Conservation (phyloP, 2,797 vertebrate genomes). For the Crypturellus tataupa region DNA sequence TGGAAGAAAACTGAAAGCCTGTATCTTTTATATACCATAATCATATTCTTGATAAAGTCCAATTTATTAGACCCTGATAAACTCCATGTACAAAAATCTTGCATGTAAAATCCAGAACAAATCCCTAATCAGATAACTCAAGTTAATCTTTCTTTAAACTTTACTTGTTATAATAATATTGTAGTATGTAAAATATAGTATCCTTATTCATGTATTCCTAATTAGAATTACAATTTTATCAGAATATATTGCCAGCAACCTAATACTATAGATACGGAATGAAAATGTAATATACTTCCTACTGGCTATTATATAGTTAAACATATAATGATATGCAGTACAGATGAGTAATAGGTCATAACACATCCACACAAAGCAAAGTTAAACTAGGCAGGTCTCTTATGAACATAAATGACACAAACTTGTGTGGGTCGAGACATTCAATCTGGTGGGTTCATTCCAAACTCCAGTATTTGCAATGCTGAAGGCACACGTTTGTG, state of each 20-base stretch:
- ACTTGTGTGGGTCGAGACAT: neutral
- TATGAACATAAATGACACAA: neutral
- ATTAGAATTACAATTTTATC: neutral
- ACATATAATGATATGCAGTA: neutral
- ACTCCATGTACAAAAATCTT: neutral
- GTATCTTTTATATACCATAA: neutral
- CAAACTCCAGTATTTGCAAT: neutral
- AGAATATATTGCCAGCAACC: neutral
- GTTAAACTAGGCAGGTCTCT: neutral
- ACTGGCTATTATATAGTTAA: neutral
- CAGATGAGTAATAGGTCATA: neutral
- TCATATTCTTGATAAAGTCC: neutral
- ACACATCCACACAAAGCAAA: neutral
- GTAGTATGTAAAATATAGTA: neutral
- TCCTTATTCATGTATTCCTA: neutral
- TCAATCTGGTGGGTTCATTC: neutral
- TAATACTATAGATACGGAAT: neutral
- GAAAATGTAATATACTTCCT: neutral
- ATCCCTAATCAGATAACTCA: too few species aligned
- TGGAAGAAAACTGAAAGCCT: neutral
- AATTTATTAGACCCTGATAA: neutral
- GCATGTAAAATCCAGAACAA: neutral
- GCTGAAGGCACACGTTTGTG: neutral
- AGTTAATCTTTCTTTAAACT: neutral
- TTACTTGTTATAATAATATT: neutral